These are phyloP conservation scores for Callitettix versicolor DNA, from an alignment of 1,140 invertebrate species.

Conservation along the genomic window DNA sequence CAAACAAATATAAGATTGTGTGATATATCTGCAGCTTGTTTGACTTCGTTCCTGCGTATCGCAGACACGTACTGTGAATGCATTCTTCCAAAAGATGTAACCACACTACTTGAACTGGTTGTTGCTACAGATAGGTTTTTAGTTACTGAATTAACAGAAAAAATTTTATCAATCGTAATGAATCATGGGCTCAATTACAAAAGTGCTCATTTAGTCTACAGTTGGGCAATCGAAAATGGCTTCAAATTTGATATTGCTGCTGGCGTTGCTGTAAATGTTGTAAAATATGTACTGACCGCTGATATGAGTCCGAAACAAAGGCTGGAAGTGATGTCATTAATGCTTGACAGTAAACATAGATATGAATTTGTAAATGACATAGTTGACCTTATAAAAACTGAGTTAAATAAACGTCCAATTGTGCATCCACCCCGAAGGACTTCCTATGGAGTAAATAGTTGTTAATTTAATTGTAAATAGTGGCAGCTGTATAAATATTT, in stretches of 20 bases:
- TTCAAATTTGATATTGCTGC: conserved; percentile 19
- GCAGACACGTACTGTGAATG: conserved; percentile 23
- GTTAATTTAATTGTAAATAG: no score
- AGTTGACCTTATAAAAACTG: conserved; percentile 23
- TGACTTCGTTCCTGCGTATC: conserved; percentile 16
- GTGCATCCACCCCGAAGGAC: no score
- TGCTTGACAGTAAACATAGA: conserved; percentile 27
- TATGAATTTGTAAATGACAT: conserved; percentile 33
- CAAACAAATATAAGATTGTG: conserved; percentile 34
- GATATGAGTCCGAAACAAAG: conserved; percentile 30
- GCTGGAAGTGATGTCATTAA: conserved; percentile 30
- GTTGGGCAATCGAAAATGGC: conserved; percentile 32
- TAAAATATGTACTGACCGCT: conserved; percentile 33
- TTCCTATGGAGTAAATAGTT: no score
- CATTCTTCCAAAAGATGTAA: conserved; percentile 35
- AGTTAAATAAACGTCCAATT: no score
- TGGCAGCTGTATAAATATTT: no score
- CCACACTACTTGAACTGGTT: conserved; percentile 51
- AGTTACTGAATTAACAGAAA: conserved; percentile 42
- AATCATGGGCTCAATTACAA: conserved; percentile 31
- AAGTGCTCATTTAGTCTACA: conserved; percentile 35
- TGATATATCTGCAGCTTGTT: conserved; percentile 22
- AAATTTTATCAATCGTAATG: conserved; percentile 34
- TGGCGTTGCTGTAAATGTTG: conserved; percentile 31
- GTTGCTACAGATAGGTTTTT: conserved; percentile 51